phyloP scores from a whole-genome alignment of 2,797 vertebrate species.

The Setipinna tenuifilis region DNA sequence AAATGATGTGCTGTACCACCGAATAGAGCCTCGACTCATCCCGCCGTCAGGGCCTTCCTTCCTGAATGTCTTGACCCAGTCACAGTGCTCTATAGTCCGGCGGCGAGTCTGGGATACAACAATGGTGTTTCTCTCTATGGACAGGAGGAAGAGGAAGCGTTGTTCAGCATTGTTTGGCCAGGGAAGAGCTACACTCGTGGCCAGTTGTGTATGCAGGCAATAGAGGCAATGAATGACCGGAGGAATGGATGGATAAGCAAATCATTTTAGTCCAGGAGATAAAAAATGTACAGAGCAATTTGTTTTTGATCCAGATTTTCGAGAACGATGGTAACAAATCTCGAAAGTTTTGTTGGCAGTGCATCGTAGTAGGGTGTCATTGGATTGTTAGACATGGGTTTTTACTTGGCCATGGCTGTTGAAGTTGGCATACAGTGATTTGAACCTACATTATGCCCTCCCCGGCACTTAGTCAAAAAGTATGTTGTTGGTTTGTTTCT shows the following conservation, averaged over 20 bases:
- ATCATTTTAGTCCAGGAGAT: too few relatives aligned
- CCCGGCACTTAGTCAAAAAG: conserved; percentile 40
- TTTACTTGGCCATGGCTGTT: background rate
- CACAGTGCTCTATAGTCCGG: background rate
- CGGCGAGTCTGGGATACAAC: background rate
- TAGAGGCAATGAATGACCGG: too few relatives aligned
- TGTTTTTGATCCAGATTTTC: too few relatives aligned
- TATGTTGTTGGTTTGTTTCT: conserved; percentile 70
- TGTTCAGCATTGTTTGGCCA: background rate
- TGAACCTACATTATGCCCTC: background rate
- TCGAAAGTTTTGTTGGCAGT: too few relatives aligned
- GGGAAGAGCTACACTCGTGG: background rate
- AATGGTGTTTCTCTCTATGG: background rate
- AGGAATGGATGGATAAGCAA: too few relatives aligned
- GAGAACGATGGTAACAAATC: too few relatives aligned
- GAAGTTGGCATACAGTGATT: background rate
- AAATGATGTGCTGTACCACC: background rate
- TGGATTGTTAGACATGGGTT: background rate
- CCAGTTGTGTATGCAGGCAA: too few relatives aligned
- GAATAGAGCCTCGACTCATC: background rate
- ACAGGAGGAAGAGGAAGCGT: background rate
- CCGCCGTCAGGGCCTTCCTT: background rate
- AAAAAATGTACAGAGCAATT: too few relatives aligned
- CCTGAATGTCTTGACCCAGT: background rate
- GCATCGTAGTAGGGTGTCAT: too few relatives aligned